A percentile compares a stretch with the other conserved stretches of the same genome.
Evolutionary conservation across 1,140 invertebrate genomes (phyloP).

Genomic region (Heliconius hewitsoni): DNA sequence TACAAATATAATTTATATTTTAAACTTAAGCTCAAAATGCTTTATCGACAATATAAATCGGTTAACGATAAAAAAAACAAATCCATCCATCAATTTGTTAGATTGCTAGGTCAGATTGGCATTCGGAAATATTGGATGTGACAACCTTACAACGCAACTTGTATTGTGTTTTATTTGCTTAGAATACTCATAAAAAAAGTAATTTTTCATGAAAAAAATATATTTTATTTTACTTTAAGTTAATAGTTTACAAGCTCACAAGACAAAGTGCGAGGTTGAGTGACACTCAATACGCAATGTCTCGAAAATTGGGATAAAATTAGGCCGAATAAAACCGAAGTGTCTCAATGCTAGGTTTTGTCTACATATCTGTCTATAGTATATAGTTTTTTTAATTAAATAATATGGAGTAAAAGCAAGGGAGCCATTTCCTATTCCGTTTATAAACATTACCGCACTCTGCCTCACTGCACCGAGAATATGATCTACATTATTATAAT

Average conservation of each 20-base stretch:
- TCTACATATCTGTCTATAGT: no score
- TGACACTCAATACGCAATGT: background rate
- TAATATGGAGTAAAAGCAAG: no score
- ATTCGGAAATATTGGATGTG: background rate
- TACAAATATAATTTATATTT: background rate
- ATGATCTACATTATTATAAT: no score
- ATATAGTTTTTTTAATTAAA: no score
- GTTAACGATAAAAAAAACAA: background rate
- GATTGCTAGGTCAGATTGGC: background rate
- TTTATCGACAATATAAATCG: background rate
- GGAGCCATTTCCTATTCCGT: no score
- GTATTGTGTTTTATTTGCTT: background rate
- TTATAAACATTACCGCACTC: no score
- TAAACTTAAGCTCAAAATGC: background rate
- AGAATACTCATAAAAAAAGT: background rate
- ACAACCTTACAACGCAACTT: background rate
- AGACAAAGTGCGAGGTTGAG: background rate
- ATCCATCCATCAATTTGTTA: constrained; percentile 4
- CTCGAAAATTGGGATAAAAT: background rate
- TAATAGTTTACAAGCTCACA: background rate
- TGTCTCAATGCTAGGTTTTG: background rate
- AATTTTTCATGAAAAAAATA: no score
- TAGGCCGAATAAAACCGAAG: background rate
- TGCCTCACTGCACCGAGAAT: no score
- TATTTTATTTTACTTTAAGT: no score